Evolutionary conservation across 2,113 vertebrate genomes (phyloP).

Genomic region (Sitta europaea): DNA sequence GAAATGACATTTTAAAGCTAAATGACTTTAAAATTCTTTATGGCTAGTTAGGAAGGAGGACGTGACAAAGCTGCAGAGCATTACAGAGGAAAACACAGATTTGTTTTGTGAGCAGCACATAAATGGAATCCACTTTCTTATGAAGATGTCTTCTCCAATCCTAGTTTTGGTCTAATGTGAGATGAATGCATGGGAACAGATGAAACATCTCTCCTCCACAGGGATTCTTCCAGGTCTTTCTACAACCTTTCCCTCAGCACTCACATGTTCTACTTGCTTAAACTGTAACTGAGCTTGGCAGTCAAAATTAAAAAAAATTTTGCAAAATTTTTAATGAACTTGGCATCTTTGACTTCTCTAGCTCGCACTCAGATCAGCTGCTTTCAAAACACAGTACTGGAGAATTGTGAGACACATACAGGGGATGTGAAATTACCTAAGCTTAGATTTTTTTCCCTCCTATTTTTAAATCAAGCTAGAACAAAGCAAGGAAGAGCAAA

Average conservation of each 20-base stretch:
- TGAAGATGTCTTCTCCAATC: background rate
- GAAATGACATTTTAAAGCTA: background rate
- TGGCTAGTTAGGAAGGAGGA: background rate
- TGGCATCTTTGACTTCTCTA: background rate
- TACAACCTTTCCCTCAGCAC: background rate
- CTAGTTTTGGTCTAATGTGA: background rate
- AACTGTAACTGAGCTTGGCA: background rate
- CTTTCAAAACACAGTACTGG: background rate
- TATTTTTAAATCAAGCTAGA: background rate
- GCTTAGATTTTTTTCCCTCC: accelerated
- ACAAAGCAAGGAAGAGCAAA: background rate
- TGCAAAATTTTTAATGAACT: background rate
- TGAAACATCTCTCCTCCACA: background rate
- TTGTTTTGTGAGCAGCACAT: background rate
- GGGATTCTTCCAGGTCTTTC: background rate
- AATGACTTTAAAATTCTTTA: background rate
- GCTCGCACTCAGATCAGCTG: background rate
- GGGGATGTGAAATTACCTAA: background rate
- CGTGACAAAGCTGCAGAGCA: background rate
- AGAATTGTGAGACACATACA: background rate
- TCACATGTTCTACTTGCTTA: background rate
- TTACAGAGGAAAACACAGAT: background rate
- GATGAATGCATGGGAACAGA: background rate
- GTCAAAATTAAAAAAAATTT: too few relatives aligned
- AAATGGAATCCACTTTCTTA: background rate